phyloP scores from a whole-genome alignment of 2,113 vertebrate genomes.

The Xiphophorus hellerii region DNA sequence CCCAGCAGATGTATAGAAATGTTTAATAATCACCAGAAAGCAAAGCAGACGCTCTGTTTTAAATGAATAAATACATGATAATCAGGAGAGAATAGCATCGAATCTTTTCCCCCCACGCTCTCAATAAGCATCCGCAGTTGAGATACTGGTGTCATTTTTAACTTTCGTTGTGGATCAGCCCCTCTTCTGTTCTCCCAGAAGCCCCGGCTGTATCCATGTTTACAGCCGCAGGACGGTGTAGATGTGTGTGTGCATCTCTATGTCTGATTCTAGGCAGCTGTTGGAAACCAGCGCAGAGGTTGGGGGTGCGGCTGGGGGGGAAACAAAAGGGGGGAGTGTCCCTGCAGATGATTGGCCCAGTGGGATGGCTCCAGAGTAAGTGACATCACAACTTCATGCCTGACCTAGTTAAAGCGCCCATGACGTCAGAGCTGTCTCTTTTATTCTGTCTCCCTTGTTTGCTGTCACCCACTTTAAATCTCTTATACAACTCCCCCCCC shows the following conservation, averaged over 20 bases:
- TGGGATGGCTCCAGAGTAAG: conserved; percentile 25
- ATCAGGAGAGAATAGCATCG: no score
- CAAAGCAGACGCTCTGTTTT: no score
- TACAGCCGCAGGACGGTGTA: conserved; percentile 11
- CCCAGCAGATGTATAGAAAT: no score
- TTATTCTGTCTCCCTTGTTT: conserved; percentile 23
- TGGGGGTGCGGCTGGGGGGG: conserved; percentile 1
- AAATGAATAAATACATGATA: no score
- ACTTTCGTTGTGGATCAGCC: no score
- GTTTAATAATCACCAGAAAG: no score
- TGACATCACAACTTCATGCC: conserved; percentile 67
- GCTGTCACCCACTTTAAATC: conserved; percentile 11
- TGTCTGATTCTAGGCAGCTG: conserved; percentile 49
- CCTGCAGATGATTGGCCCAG: conserved; percentile 37
- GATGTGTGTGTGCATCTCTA: conserved; percentile 13
- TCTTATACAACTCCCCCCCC: conserved; percentile 28
- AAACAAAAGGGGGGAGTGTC: conserved; percentile 39
- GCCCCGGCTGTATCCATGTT: background rate
- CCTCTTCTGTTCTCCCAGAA: background rate
- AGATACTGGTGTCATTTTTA: background rate
- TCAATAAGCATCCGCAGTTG: no score
- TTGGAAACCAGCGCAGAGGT: background rate
- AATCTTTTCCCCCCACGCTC: no score
- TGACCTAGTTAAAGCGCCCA: conserved; percentile 71
- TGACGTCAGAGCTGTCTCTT: conserved; percentile 65